These are phyloP conservation scores for Peromyscus polionotus DNA, from an alignment of 2,113 vertebrate species.

Conservation along the genomic window DNA sequence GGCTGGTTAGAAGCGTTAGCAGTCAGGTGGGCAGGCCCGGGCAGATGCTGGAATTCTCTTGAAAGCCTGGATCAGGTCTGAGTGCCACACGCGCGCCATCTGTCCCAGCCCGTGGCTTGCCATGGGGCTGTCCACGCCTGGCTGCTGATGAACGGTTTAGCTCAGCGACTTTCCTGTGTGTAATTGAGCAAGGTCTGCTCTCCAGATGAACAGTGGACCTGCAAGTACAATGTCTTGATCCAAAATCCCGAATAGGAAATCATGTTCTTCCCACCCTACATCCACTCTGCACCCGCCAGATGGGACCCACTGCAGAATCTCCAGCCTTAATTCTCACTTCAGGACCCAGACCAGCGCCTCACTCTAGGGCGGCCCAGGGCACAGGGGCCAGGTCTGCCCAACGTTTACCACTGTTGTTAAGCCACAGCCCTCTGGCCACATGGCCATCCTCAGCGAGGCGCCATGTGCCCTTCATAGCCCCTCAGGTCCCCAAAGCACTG, in stretches of 20 bases:
- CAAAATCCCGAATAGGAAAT: slow-evolving; percentile 66
- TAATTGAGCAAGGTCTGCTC: slow-evolving; percentile 30
- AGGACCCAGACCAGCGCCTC: slow-evolving; percentile 77
- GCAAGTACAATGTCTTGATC: slow-evolving; percentile 37
- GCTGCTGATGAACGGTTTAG: slow-evolving; percentile 23
- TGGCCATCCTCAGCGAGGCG: slow-evolving; percentile 64
- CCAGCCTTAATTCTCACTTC: slow-evolving; percentile 84
- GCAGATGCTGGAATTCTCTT: slow-evolving; percentile 51
- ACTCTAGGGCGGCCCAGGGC: slow-evolving; percentile 68
- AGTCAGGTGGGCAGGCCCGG: slow-evolving; percentile 24
- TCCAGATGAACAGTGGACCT: slow-evolving; percentile 41
- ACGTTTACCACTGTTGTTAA: slow-evolving; percentile 79
- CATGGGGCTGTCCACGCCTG: background rate
- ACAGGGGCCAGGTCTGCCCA: slow-evolving; percentile 68
- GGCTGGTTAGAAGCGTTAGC: background rate
- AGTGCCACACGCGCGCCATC: background rate
- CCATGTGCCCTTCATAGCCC: background rate
- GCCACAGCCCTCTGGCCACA: slow-evolving; percentile 73
- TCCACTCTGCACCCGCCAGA: slow-evolving; percentile 47
- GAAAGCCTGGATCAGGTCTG: slow-evolving; percentile 45
- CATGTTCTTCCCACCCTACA: slow-evolving; percentile 63
- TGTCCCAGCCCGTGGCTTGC: background rate
- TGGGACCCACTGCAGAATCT: slow-evolving; percentile 76
- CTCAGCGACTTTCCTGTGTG: slow-evolving; percentile 59
- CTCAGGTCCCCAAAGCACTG: slow-evolving; percentile 66